Evolutionary conservation across 2,888 invertebrate species (phyloP), one percentile per base, ranked within the genome.

Genomic region (Heliconius aoede): DNA sequence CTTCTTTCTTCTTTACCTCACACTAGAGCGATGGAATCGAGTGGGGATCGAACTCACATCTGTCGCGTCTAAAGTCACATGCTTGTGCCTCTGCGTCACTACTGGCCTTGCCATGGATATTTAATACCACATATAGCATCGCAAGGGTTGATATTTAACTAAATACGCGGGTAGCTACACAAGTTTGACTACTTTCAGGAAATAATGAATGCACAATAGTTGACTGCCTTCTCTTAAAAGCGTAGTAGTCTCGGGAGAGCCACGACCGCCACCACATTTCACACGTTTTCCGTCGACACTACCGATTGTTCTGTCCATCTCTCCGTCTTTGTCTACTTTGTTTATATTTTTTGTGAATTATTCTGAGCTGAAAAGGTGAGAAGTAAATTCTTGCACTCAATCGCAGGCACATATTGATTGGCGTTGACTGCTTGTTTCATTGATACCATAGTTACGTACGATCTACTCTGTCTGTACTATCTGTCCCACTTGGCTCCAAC

Each of bases 181-280:
- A 75, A 64, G 36, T 55, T 28, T 24, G 32, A 46, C 69, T 62
- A 69, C 69, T 69, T 62, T 51, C 74, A 74, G 40, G 61, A 36
- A 61, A 51, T 51, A 51, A 75, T 75, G n/a, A 75, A 75, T 71
- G 69, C 51, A 32, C 32, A 71, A 69, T 26, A 67, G 60, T 40
- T 67, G 69, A 69, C 62, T 75, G 61, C 60, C 62, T 62, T 60
- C 60, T 30, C 40, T 60, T 62, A 67, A 18, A 40, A 28, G 26
- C 26, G 18, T 15, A 60, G 13, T 32, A 46, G n/a, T 62, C 28
- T 46, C 30, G 62, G 46, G 28, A 24, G 58, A 28, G 32, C n/a
- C 58, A 58, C 55, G 36, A 15, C 58, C 30, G 24, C n/a, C 69
- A 58, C 55, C 58, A 13, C 58, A 30, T 32, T 32, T 30, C 51